phyloP scores from a whole-genome alignment of 2,888 invertebrate species.

The Lithophane socia region DNA sequence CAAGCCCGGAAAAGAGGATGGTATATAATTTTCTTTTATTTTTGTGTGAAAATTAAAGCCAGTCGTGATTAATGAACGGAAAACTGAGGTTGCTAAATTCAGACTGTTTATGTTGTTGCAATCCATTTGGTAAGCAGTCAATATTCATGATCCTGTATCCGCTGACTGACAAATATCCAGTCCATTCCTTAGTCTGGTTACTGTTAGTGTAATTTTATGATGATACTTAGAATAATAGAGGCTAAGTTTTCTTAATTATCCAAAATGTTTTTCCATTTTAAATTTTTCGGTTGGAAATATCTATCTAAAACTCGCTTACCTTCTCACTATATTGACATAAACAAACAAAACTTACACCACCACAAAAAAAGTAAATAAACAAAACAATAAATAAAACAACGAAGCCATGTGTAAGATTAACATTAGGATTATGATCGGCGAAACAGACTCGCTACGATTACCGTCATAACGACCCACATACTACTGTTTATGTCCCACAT shows the following conservation, averaged over 20 bases:
- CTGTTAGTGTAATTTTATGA: slow-evolving; percentile 6
- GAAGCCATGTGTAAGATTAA: slow-evolving; percentile 59
- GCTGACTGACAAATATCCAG: slow-evolving; percentile 24
- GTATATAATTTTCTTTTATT: slow-evolving; percentile 72
- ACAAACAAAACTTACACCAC: slow-evolving; percentile 8
- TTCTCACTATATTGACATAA: neutral
- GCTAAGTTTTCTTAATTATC: neutral
- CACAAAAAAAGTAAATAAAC: slow-evolving; percentile 58
- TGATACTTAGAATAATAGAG: neutral
- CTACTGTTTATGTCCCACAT: slow-evolving; percentile 82
- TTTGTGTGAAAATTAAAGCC: slow-evolving; percentile 23
- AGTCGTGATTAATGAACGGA: slow-evolving; percentile 55
- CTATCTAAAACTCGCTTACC: neutral
- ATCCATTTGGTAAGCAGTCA: slow-evolving; percentile 48
- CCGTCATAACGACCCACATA: slow-evolving; percentile 81
- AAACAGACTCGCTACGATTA: slow-evolving; percentile 68
- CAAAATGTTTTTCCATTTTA: neutral
- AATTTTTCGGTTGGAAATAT: neutral
- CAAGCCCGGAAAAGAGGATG: slow-evolving; percentile 86
- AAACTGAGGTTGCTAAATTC: slow-evolving; percentile 39
- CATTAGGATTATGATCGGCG: slow-evolving; percentile 74
- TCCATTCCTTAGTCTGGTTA: neutral
- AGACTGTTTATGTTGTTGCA: slow-evolving; percentile 33
- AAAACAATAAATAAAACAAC: slow-evolving; percentile 27
- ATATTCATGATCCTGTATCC: slow-evolving; percentile 41